phyloP scores from a whole-genome alignment of 2,797 vertebrate genomes.

The Diplodus sargus region DNA sequence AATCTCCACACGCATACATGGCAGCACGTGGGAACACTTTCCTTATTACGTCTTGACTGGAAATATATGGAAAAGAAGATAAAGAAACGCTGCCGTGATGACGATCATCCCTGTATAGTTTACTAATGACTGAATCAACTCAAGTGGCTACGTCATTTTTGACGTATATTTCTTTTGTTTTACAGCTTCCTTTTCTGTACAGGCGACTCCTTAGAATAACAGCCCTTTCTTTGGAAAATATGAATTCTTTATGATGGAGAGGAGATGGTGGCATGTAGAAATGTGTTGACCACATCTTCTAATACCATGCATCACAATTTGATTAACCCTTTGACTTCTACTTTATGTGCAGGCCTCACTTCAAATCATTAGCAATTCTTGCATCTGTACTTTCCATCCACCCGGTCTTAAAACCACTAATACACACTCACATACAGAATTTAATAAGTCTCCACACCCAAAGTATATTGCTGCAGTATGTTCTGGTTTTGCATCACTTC shows the following conservation, averaged over 20 bases:
- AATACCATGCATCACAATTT: background rate
- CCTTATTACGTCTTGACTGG: constrained; percentile 15
- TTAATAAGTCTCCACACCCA: constrained; percentile 31
- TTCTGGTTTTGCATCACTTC: constrained; percentile 30
- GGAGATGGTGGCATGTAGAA: background rate
- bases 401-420: constrained; percentile 19
- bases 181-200: constrained; percentile 28
- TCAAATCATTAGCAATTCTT: constrained; percentile 10
- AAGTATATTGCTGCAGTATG: constrained; percentile 16
- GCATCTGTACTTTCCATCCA: constrained; percentile 1
- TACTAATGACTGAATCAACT: constrained; percentile 1
- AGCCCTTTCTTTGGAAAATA: constrained; percentile 29
- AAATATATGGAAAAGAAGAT: constrained; percentile 33
- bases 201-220: constrained; percentile 41
- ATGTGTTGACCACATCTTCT: background rate
- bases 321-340: background rate
- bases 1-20: background rate
- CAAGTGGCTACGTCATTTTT: constrained; percentile 16
- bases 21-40: constrained; percentile 39
- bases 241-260: background rate
- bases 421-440: constrained; percentile 27
- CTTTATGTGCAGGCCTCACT: background rate
- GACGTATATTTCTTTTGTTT: constrained; percentile 42
- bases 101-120: constrained; percentile 1
- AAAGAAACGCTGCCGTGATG: background rate